Evolutionary conservation across 2,888 invertebrate species (phyloP).

Genomic region (Ctena decussata): DNA sequence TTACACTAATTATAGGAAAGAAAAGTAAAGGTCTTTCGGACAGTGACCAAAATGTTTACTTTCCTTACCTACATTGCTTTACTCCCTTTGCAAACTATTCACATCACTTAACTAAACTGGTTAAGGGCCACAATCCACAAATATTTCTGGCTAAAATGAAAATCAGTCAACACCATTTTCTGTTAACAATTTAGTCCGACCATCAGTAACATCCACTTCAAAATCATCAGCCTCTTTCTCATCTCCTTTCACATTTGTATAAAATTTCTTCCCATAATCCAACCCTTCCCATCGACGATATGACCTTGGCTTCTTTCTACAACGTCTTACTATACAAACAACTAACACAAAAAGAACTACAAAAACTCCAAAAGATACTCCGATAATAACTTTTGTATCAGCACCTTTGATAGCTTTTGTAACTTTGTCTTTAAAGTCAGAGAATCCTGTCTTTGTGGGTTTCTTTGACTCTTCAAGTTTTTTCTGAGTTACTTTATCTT

Average conservation of each 20-base stretch:
- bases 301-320: slow-evolving; percentile 51
- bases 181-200: slow-evolving; percentile 62
- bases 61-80: no score
- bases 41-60: no score
- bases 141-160: no score
- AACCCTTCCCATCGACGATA: slow-evolving; percentile 73
- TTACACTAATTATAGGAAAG: no score
- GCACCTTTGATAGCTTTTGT: slow-evolving; percentile 56
- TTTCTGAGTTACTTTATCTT: slow-evolving; percentile 44
- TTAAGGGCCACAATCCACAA: no score
- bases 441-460: slow-evolving; percentile 41
- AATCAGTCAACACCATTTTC: slow-evolving; percentile 1
- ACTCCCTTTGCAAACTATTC: no score
- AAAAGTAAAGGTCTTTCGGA: no score
- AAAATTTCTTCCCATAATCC: slow-evolving; percentile 74
- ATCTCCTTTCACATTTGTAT: slow-evolving; percentile 66
- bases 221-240: slow-evolving; percentile 73
- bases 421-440: slow-evolving; percentile 30
- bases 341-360: slow-evolving; percentile 57
- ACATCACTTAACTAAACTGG: no score
- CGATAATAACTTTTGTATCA: slow-evolving; percentile 61
- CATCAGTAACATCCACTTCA: slow-evolving; percentile 71
- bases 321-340: slow-evolving; percentile 55
- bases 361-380: slow-evolving; percentile 61
- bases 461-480: slow-evolving; percentile 31